A percentile compares a stretch with the other conserved stretches of the same genome.
Evolutionary conservation across 2,888 invertebrate genomes (phyloP).

Genomic region (Rotaria sp.): DNA sequence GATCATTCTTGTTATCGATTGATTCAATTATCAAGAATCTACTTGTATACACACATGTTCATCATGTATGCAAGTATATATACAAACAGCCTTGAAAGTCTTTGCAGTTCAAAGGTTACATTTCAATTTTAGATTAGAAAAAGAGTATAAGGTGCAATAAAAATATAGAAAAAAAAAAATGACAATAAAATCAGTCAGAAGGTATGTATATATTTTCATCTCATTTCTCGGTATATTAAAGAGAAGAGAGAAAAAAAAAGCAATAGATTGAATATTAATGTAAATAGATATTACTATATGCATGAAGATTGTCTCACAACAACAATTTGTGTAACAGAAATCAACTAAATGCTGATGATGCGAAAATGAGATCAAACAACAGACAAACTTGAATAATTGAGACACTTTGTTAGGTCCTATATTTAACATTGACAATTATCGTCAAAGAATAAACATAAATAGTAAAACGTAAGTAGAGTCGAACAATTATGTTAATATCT

Average conservation of each 20-base stretch:
- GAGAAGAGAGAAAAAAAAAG: neutral
- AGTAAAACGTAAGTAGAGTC: neutral
- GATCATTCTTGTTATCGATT: neutral
- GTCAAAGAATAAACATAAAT: neutral
- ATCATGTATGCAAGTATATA: neutral
- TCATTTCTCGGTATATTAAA: neutral
- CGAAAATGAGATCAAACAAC: neutral
- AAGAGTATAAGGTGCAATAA: neutral
- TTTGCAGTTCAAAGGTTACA: neutral
- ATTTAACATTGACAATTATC: neutral
- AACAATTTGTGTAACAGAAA: neutral
- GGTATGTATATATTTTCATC: neutral
- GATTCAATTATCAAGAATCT: neutral
- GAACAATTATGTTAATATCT: neutral
- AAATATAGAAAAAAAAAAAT: neutral
- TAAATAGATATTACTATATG: neutral
- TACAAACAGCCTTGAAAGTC: neutral
- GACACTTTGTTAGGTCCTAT: neutral
- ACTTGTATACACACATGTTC: neutral
- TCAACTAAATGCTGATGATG: neutral
- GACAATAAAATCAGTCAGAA: neutral
- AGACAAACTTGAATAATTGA: neutral
- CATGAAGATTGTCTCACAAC: neutral
- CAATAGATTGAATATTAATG: slow-evolving; percentile 1
- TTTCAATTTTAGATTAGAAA: neutral